Conservation (phyloP, 2,888 invertebrate genomes). For the Cerastis rubricosa region DNA sequence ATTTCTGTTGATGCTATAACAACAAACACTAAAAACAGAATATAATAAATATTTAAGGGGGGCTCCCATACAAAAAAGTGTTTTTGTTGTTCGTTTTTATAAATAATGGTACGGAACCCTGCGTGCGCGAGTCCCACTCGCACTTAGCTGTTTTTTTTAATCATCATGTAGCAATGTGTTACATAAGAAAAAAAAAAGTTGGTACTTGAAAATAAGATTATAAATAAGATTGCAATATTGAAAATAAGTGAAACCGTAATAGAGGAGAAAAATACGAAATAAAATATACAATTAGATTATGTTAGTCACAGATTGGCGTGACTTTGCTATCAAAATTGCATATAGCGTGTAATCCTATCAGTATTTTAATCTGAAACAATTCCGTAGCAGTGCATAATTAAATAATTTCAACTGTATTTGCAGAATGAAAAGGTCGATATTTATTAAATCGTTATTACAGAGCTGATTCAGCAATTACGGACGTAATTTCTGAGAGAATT, state of each 20-base stretch:
- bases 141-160: too few relatives aligned
- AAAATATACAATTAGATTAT: neutral
- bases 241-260: conserved; percentile 6
- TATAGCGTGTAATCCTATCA: conserved; percentile 52
- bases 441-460: neutral
- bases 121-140: too few relatives aligned
- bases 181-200: too few relatives aligned
- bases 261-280: conserved; percentile 1
- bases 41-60: too few relatives aligned
- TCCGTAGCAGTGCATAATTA: conserved; percentile 26
- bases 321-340: conserved; percentile 58
- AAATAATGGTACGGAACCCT: too few relatives aligned
- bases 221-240: too few relatives aligned
- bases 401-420: conserved; percentile 41
- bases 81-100: too few relatives aligned
- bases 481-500: neutral
- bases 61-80: too few relatives aligned
- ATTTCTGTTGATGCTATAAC: too few relatives aligned
- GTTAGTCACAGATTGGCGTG: conserved; percentile 42
- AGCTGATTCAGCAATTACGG: neutral
- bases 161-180: too few relatives aligned
- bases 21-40: too few relatives aligned
- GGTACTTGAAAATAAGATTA: too few relatives aligned
- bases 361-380: conserved; percentile 52
- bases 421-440: conserved; percentile 13